Evolutionary conservation across 2,888 invertebrate species (phyloP), one percentile per base, ranked within the genome.

Genomic region (Cephus nigrinus): DNA sequence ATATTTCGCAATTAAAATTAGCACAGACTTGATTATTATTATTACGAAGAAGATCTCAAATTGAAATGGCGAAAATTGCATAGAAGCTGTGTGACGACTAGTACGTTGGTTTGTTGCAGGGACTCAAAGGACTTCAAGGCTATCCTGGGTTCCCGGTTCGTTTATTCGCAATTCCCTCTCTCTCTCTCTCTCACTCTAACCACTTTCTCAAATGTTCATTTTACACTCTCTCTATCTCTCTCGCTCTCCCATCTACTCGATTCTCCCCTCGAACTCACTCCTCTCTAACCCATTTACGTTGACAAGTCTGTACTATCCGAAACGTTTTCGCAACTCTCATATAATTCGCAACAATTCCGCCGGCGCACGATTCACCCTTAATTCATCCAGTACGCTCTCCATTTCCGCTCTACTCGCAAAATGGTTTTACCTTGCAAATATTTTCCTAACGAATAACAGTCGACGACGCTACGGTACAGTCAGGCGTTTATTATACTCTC

Each of bases 61-160:
- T 69, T 40, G 40, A 15, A 40, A 40, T 40, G 40, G 40, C 40
- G 40, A 40, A 15, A 40, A 40, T 40, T 40, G 40, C 69, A 69
- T 69, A 69, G 32, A 31, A 69, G 75, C 69, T 74, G n/a, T 36
- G 79, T 78, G 76, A 76, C 79, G 77, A 73, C 69, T 79, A 77
- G 69, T 76, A 79, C 81, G 83, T 84, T 88, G 84, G 88, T 92
- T 90, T 93, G 92, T 93, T 93, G 86, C 93, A 93, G 93, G 93
- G 93, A 86, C 90, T 90, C 88, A 90, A 92, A 85, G 93, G 93
- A 90, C 88, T 92, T 84, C 92, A 93, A 89, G 93, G 93, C 89
- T 93, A 91, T 91, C 93, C 93, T 90, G 93, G 93, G 92, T 93
- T 93, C 92, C 93, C 93, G 93, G 93, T 93, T 92, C 92, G 93